Evolutionary conservation across 2,113 vertebrate species (phyloP).

Genomic region (Gracilinanus agilis): DNA sequence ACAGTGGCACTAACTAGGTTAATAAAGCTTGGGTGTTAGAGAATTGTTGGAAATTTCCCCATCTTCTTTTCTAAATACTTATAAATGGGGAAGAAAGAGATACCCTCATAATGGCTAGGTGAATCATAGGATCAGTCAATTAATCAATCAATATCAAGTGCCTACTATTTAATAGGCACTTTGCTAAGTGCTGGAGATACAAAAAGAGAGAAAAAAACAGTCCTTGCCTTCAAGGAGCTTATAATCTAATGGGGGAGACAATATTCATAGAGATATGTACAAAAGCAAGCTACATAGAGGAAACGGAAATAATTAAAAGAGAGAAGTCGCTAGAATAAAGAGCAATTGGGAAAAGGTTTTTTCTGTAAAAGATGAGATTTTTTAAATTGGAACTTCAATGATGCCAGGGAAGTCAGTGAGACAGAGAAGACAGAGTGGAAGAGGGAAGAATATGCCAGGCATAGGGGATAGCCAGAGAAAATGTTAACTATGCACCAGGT

Average conservation of each 20-base stretch:
- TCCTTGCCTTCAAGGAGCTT: neutral
- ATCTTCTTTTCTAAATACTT: neutral
- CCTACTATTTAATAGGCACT: neutral
- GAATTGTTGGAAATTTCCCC: neutral
- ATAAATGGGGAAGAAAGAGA: neutral
- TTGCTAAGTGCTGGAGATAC: neutral
- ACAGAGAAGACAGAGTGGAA: neutral
- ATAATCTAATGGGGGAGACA: neutral
- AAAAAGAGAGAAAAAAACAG: neutral
- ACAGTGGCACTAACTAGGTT: neutral
- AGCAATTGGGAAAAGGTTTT: neutral
- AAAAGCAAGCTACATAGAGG: neutral
- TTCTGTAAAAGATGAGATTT: neutral
- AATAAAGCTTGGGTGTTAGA: neutral
- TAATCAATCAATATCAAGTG: neutral
- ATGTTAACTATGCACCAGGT: neutral
- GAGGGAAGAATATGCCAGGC: neutral
- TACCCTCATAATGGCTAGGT: neutral
- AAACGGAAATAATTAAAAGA: neutral
- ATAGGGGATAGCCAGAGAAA: neutral
- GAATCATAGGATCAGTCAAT: neutral
- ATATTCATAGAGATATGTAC: neutral
- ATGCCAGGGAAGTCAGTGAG: neutral
- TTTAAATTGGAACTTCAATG: neutral
- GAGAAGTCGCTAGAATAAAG: neutral